These are phyloP conservation scores for Hippocampus guttulatus DNA, from an alignment of 2,113 vertebrate genomes.

Conservation along the genomic window DNA sequence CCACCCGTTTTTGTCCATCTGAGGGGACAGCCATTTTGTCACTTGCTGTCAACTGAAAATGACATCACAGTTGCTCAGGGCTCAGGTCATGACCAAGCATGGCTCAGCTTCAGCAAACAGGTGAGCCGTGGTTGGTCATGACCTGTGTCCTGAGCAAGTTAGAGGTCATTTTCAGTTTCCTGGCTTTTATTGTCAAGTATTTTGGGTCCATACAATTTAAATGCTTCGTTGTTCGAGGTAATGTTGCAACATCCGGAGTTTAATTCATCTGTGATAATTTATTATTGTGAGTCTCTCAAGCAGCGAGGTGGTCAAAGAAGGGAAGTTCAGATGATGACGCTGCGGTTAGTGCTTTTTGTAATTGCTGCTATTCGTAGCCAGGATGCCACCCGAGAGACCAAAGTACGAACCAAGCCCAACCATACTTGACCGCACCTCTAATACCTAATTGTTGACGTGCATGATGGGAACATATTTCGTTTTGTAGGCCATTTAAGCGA, in stretches of 20 bases:
- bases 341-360: not conserved
- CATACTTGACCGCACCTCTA: not conserved
- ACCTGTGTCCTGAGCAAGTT: too few species aligned
- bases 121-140: too few species aligned
- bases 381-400: not conserved
- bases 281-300: too few species aligned
- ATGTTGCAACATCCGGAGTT: too few species aligned
- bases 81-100: too few species aligned
- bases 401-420: not conserved
- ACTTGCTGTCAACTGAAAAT: too few species aligned
- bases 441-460: not conserved
- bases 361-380: not conserved
- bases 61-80: too few species aligned
- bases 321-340: not conserved
- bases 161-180: not conserved
- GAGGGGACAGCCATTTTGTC: too few species aligned
- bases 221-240: not conserved
- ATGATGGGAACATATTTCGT: not conserved
- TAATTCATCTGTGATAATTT: too few species aligned
- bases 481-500: not conserved
- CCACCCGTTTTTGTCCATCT: too few species aligned
- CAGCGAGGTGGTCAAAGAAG: not conserved
- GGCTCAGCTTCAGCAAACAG: too few species aligned
- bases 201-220: not conserved
- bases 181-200: not conserved